Evolutionary conservation across 2,888 invertebrate genomes (phyloP), one percentile per base, ranked within the genome.

Genomic region (Xylota sylvarum): DNA sequence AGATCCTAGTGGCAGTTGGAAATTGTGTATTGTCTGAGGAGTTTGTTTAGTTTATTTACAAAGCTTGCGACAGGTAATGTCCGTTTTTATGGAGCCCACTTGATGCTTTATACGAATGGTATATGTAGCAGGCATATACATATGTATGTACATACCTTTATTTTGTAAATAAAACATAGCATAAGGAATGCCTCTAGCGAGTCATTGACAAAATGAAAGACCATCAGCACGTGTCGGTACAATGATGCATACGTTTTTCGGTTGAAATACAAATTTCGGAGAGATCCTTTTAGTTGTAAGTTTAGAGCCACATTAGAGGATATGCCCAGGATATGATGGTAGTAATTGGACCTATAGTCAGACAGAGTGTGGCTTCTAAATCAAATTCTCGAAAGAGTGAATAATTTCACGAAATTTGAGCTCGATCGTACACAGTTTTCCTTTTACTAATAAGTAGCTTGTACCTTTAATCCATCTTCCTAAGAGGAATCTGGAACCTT

Each of bases 21-120:
- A 43, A 23, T 56, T 4, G 19, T 10, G 19, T 56, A 56, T 64
- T 56, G 62, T 72, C 62, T 64, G 43, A 79, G 35, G 43, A 69
- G 52, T 52, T 64, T 52, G 37, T 48, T 60, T 58, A 35, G 46
- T 43, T 35, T 67, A 58, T 58, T 40, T 60, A 58, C 19, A 40
- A 30, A 43, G n/a, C 52, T 37, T 69, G 48, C 60, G 78, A 60
- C 69, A 62, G 62, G 70, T 60, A 78, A 19, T 30, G 77, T 70
- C 17, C 17, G 9, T n/a, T 77, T 77, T 56, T 27, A 27, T 35
- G 23, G 55, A 64, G 35, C 58, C 67, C 77, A 69, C 67, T 77
- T 77, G 77, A 60, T 69, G 65, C 56, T 76, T 48, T 14, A 43
- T 43, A 67, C 19, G 37, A 17, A 60, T 17, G 48, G 48, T 19